Evolutionary conservation across 2,888 invertebrate genomes (phyloP).

Genomic region (Monopis laevigella): DNA sequence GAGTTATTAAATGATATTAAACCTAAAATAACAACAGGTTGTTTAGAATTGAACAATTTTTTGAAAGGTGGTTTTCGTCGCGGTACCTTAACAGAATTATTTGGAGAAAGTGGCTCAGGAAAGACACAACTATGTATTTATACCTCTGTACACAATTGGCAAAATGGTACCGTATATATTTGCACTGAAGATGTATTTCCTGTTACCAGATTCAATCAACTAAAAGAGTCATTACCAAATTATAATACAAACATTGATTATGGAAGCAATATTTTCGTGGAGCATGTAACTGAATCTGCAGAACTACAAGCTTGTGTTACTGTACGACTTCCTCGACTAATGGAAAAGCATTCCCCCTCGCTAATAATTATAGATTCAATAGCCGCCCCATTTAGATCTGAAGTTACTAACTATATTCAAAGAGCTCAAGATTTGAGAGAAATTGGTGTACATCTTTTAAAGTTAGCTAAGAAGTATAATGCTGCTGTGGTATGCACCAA

Average conservation of each 20-base stretch:
- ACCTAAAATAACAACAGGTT: conserved; percentile 59
- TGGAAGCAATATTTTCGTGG: conserved; percentile 47
- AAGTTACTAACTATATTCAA: conserved; percentile 44
- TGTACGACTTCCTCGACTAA: conserved; percentile 41
- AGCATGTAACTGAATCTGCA: conserved; percentile 46
- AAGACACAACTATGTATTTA: conserved; percentile 86
- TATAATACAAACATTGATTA: conserved; percentile 26
- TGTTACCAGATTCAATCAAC: conserved; percentile 47
- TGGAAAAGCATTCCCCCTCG: conserved; percentile 31
- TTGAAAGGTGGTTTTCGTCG: conserved; percentile 74
- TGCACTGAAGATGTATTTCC: conserved; percentile 79
- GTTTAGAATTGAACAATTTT: conserved; percentile 64
- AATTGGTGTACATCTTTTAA: conserved; percentile 35
- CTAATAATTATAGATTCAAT: conserved; percentile 50
- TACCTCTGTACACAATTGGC: conserved; percentile 72
- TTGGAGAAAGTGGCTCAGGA: conserved; percentile 82
- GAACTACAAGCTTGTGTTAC: conserved; percentile 46
- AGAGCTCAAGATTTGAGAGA: conserved; percentile 55
- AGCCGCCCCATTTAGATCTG: conserved; percentile 54
- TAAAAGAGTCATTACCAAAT: conserved; percentile 28
- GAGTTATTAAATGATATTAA: conserved; percentile 26
- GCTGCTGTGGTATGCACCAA: conserved; percentile 49
- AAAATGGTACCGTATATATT: conserved; percentile 71
- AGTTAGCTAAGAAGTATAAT: conserved; percentile 37
- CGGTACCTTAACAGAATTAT: conserved; percentile 79